phyloP scores from a whole-genome alignment of 2,113 vertebrate species.

The Ginglymostoma cirratum region DNA sequence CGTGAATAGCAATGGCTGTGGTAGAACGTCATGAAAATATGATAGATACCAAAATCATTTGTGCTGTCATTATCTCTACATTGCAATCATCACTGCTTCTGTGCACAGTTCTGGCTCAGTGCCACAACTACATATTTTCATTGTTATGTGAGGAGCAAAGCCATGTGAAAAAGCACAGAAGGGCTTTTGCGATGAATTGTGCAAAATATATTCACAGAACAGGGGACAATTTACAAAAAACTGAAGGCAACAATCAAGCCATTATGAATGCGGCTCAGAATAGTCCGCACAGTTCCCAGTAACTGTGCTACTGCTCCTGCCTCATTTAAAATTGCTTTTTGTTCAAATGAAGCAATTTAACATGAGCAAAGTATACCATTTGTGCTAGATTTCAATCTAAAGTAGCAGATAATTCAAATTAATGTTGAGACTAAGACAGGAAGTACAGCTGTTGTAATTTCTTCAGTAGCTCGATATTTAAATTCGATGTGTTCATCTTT shows the following conservation, averaged over 20 bases:
- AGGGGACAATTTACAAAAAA: not conserved
- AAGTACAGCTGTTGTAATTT: not conserved
- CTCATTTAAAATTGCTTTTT: not conserved
- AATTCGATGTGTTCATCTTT: constrained; percentile 3
- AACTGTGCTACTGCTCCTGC: not conserved
- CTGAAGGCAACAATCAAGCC: not conserved
- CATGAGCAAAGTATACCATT: not conserved
- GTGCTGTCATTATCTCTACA: not conserved
- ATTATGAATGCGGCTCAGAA: not conserved
- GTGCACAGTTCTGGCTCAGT: not conserved
- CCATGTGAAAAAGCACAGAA: not conserved
- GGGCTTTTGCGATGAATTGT: not conserved
- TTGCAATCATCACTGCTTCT: not conserved
- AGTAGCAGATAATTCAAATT: not conserved
- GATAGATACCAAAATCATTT: not conserved
- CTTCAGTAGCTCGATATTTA: not conserved
- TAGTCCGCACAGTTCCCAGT: not conserved
- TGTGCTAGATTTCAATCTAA: not conserved
- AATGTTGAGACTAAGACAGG: not conserved
- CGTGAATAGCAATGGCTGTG: not conserved
- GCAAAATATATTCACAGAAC: not conserved
- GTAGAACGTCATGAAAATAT: not conserved
- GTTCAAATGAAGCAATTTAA: not conserved
- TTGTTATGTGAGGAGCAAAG: too few species aligned
- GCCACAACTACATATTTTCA: not conserved